These are phyloP conservation scores for Grallaria varia DNA, from an alignment of 2,113 vertebrate species.

Conservation along the genomic window DNA sequence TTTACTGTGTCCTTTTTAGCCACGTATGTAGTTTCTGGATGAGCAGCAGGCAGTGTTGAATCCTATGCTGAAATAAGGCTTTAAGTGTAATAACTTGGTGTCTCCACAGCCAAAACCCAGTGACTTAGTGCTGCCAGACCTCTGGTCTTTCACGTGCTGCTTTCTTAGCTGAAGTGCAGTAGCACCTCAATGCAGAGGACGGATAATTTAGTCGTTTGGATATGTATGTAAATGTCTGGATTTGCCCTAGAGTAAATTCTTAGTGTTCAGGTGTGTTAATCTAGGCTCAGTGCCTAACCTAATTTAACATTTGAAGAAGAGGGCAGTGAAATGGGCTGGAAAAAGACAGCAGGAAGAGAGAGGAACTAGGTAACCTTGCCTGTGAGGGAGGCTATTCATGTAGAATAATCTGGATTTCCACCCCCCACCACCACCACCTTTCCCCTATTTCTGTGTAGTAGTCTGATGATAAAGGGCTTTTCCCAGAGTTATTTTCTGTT, in stretches of 20 bases:
- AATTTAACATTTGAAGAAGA: neutral
- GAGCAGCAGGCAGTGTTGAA: neutral
- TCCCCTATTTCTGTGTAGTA: neutral
- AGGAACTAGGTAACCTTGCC: neutral
- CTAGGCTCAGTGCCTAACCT: neutral
- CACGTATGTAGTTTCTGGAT: neutral
- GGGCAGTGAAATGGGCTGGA: neutral
- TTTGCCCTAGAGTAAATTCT: neutral
- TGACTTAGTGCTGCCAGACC: neutral
- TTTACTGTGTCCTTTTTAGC: neutral
- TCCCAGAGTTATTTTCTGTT: constrained; percentile 43
- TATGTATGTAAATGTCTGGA: neutral
- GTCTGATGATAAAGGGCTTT: constrained; percentile 18
- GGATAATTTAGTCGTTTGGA: neutral
- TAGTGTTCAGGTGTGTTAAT: neutral
- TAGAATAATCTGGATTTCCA: neutral
- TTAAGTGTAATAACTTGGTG: neutral
- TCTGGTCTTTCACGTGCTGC: neutral
- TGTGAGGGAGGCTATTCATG: neutral
- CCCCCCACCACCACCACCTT: neutral
- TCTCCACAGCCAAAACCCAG: neutral
- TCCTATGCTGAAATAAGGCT: neutral
- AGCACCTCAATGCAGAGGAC: neutral
- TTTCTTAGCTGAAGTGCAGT: neutral
- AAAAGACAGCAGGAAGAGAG: neutral